Percentiles rank a stretch among this genome's conserved stretches.
These are phyloP conservation scores for Cordilura impudica DNA, from an alignment of 2,888 invertebrate species.

Conservation along the genomic window DNA sequence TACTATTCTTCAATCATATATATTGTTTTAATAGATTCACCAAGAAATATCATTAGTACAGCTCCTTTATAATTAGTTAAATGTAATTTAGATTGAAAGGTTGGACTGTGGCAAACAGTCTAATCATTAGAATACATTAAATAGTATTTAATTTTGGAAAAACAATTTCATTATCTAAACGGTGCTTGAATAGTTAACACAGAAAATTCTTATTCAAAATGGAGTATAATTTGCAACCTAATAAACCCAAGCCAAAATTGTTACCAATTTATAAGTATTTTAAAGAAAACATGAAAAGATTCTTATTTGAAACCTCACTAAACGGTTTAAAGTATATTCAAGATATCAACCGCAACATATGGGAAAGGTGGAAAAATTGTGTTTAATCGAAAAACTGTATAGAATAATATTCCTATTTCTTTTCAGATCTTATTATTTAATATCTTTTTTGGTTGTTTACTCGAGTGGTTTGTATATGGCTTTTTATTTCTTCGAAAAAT, in stretches of 20 bases:
- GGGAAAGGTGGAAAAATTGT: constrained; percentile 45
- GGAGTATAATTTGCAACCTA: neutral
- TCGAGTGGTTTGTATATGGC: constrained; percentile 44
- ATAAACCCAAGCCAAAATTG: constrained; percentile 16
- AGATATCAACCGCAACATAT: constrained; percentile 29
- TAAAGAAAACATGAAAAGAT: constrained; percentile 34
- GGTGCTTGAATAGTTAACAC: neutral
- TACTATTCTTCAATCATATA: too few relatives aligned
- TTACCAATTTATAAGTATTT: constrained; percentile 40
- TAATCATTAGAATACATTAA: neutral
- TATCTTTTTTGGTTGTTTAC: constrained; percentile 37
- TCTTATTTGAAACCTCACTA: constrained; percentile 41
- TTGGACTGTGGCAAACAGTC: neutral
- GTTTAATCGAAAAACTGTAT: too few relatives aligned
- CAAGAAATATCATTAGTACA: too few relatives aligned
- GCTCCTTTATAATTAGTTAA: too few relatives aligned
- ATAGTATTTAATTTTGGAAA: neutral
- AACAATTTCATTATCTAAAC: neutral
- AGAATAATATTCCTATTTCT: too few relatives aligned
- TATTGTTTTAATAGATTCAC: too few relatives aligned
- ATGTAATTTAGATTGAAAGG: neutral
- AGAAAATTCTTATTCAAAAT: too few relatives aligned
- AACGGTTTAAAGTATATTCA: constrained; percentile 53
- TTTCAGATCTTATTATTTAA: constrained; percentile 34
- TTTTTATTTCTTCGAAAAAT: constrained; percentile 47